phyloP scores from a whole-genome alignment of 2,797 vertebrate species.

The Siniperca obscura region DNA sequence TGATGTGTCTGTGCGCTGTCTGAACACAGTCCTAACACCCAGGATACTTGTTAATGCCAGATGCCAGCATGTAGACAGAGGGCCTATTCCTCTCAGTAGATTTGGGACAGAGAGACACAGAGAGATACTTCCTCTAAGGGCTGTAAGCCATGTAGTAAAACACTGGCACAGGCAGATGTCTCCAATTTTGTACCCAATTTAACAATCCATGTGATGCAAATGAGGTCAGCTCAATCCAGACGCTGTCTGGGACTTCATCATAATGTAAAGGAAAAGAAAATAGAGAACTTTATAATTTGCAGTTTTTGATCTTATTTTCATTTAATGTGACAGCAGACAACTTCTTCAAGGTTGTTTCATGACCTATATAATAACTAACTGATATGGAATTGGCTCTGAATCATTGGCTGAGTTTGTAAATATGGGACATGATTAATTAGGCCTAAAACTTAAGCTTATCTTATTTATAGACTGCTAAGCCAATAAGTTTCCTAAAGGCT shows the following conservation, averaged over 20 bases:
- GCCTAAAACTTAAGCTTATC: slow-evolving; percentile 45
- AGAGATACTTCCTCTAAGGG: slow-evolving; percentile 40
- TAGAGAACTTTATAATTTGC: not conserved
- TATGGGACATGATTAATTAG: slow-evolving; percentile 58
- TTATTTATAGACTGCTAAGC: slow-evolving; percentile 57
- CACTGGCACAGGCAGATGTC: slow-evolving; percentile 53
- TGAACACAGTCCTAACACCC: slow-evolving; percentile 43
- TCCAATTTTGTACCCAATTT: slow-evolving; percentile 50
- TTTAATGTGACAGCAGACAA: slow-evolving; percentile 9
- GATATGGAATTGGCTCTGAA: slow-evolving; percentile 17
- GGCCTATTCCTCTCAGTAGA: slow-evolving; percentile 47
- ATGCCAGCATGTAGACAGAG: slow-evolving; percentile 55
- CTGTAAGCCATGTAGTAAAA: slow-evolving; percentile 54
- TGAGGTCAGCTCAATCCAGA: slow-evolving; percentile 43
- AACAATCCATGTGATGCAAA: slow-evolving; percentile 58
- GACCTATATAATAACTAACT: slow-evolving; percentile 33
- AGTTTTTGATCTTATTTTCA: slow-evolving; percentile 1
- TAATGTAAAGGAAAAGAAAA: slow-evolving; percentile 15
- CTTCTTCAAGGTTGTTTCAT: slow-evolving; percentile 35
- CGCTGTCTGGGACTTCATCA: slow-evolving; percentile 16
- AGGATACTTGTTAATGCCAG: slow-evolving; percentile 62
- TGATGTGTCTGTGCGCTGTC: slow-evolving; percentile 12
- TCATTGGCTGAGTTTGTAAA: slow-evolving; percentile 43
- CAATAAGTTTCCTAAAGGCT: slow-evolving; percentile 57
- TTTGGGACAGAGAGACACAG: slow-evolving; percentile 31